Conservation (phyloP, 2,888 invertebrate species). For the Sphaerophoria taeniata region DNA sequence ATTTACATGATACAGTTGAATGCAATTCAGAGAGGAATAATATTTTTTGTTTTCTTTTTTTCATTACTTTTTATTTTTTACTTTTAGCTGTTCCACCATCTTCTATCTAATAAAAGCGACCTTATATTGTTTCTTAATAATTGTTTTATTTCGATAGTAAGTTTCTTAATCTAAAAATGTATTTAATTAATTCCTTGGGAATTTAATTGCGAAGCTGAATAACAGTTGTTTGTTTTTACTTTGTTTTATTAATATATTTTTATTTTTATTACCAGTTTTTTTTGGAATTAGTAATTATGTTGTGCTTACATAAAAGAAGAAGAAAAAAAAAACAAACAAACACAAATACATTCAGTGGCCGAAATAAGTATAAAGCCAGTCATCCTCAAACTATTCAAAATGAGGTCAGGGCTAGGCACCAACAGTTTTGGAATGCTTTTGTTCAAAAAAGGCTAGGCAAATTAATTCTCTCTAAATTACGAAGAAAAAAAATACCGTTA, state of each 20-base stretch:
- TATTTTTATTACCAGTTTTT: conserved; percentile 43
- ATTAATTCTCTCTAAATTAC: too few relatives aligned
- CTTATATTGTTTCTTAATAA: conserved; percentile 44
- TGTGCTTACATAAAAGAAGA: conserved; percentile 42
- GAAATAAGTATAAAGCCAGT: too few relatives aligned
- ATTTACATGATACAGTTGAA: conserved; percentile 58
- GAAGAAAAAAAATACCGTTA: too few relatives aligned
- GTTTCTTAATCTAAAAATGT: conserved; percentile 55
- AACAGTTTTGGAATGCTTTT: too few relatives aligned
- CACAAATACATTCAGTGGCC: too few relatives aligned
- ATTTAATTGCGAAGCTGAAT: conserved; percentile 64
- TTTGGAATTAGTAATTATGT: conserved; percentile 38
- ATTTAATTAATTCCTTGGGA: conserved; percentile 67
- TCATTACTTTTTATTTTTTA: conserved; percentile 29
- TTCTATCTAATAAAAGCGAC: conserved; percentile 70
- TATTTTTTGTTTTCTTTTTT: conserved; percentile 8
- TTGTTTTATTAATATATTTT: conserved; percentile 9
- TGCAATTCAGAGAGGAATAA: conserved; percentile 59
- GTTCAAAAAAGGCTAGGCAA: too few relatives aligned
- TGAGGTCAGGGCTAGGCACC: too few relatives aligned
- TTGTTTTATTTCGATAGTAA: conserved; percentile 55
- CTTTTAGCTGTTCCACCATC: conserved; percentile 57
- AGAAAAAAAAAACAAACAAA: background rate
- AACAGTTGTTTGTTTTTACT: conserved; percentile 54
- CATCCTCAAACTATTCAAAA: too few relatives aligned